These are phyloP conservation scores for Hydra vulgaris DNA, from an alignment of 30 jellyfish, hydroid and myxozoan species.

Conservation along the genomic window DNA sequence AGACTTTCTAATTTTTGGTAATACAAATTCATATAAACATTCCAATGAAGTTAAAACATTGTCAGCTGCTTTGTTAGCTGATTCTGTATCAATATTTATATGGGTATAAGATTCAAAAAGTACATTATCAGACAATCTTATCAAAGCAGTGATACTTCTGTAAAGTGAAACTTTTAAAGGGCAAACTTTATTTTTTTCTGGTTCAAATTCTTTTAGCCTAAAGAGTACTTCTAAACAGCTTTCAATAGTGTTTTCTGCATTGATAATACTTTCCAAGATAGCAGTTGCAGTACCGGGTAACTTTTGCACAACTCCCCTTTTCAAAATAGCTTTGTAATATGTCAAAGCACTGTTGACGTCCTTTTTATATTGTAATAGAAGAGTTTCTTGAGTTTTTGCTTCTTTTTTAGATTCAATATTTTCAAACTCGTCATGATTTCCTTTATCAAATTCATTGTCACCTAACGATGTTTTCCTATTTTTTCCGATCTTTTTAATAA, in stretches of 20 bases:
- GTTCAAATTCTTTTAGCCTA: constrained; percentile 48
- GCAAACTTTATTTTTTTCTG: constrained; percentile 38
- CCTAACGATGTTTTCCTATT: constrained; percentile 1
- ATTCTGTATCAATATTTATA: constrained; percentile 60
- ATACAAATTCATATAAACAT: constrained; percentile 62
- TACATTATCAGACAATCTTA: constrained; percentile 90
- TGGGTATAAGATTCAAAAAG: constrained; percentile 77
- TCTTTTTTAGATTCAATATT: neutral
- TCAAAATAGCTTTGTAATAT: constrained; percentile 81
- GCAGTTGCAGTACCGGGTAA: constrained; percentile 98
- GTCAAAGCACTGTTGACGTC: constrained; percentile 97
- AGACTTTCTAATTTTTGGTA: constrained; percentile 73
- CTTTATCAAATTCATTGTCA: constrained; percentile 5
- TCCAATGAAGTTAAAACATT: constrained; percentile 62
- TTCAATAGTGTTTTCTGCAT: constrained; percentile 66
- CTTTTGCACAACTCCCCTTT: constrained; percentile 71
- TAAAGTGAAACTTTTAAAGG: constrained; percentile 69
- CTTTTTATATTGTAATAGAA: constrained; percentile 55
- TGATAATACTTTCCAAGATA: constrained; percentile 72
- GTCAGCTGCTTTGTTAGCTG: constrained; percentile 90
- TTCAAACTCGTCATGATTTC: constrained; percentile 3
- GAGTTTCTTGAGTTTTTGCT: constrained; percentile 55
- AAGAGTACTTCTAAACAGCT: constrained; percentile 51
- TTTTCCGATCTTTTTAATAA: constrained; percentile 16
- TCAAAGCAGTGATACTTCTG: constrained; percentile 72